Evolutionary conservation across 1,140 invertebrate genomes (phyloP).

Genomic region (Coboldia fuscipes): DNA sequence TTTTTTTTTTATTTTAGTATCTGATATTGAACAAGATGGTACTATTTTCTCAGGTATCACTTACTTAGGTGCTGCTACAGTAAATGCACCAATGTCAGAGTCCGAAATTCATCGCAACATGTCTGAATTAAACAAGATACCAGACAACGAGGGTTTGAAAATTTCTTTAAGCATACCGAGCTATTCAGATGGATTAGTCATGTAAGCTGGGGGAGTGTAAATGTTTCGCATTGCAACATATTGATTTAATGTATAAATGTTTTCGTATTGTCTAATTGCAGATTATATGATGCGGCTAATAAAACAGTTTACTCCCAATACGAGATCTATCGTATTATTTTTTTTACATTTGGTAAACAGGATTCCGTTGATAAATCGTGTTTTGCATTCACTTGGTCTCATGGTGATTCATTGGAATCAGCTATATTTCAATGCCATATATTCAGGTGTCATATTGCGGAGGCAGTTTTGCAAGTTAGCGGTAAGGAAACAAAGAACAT

Average conservation of each 20-base stretch:
- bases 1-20: conserved; percentile 23
- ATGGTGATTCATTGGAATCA: conserved; percentile 67
- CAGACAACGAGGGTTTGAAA: conserved; percentile 41
- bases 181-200: conserved; percentile 62
- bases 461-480: conserved; percentile 68
- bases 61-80: conserved; percentile 81
- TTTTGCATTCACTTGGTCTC: conserved; percentile 94
- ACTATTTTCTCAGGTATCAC: conserved; percentile 84
- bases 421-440: conserved; percentile 92
- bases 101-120: conserved; percentile 91
- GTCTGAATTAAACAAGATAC: conserved; percentile 61
- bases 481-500: conserved; percentile 26
- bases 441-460: conserved; percentile 88
- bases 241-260: conserved; percentile 2
- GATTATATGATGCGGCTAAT: conserved; percentile 65
- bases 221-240: no score
- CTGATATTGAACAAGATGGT: conserved; percentile 65
- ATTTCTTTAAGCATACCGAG: conserved; percentile 80
- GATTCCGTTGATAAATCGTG: conserved; percentile 67
- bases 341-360: conserved; percentile 82
- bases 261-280: conserved; percentile 23
- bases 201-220: conserved; percentile 39
- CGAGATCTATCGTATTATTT: conserved; percentile 80
- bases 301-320: conserved; percentile 74
- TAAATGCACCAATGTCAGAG: conserved; percentile 85